Evolutionary conservation across 1,140 invertebrate genomes (phyloP).

Genomic region (Caerostris extrusa): DNA sequence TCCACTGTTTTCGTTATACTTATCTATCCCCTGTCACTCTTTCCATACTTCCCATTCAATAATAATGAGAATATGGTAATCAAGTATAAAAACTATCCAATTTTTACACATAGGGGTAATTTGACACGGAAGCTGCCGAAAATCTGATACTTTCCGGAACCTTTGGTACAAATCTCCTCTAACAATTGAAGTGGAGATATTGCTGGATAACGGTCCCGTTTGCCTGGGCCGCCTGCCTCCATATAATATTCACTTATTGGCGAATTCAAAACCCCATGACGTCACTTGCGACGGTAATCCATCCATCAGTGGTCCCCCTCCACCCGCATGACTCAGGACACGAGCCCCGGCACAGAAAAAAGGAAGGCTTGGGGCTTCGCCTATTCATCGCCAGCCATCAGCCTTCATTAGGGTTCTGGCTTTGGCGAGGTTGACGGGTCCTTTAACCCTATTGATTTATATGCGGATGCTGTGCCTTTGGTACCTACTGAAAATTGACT

Average conservation of each 20-base stretch:
- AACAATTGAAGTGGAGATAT: not conserved
- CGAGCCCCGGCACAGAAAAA: not conserved
- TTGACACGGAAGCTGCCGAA: not conserved
- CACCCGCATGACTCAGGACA: slow-evolving; percentile 12
- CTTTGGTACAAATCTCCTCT: not conserved
- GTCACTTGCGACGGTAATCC: slow-evolving; percentile 58
- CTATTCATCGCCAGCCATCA: slow-evolving; percentile 41
- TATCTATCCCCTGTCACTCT: not conserved
- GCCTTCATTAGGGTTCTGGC: slow-evolving; percentile 46
- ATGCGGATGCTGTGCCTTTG: slow-evolving; percentile 28
- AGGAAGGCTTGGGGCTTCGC: slow-evolving; percentile 13
- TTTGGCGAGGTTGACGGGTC: slow-evolving; percentile 41
- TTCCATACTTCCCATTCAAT: not conserved
- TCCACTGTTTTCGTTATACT: too few relatives aligned
- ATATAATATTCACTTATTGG: slow-evolving; percentile 49
- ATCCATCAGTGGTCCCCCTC: slow-evolving; percentile 37
- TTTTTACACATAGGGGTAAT: not conserved
- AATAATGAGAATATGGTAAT: not conserved
- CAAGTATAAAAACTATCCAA: not conserved
- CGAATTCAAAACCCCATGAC: slow-evolving; percentile 50
- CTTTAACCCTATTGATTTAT: slow-evolving; percentile 67
- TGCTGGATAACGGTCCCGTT: slow-evolving; percentile 19
- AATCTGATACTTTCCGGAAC: not conserved
- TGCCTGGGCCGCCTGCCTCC: not conserved
- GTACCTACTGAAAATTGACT: not conserved